A percentile compares a stretch with the other conserved stretches of the same genome.
phyloP scores from a whole-genome alignment of 2,797 vertebrate species.

The Pangasius macronema region DNA sequence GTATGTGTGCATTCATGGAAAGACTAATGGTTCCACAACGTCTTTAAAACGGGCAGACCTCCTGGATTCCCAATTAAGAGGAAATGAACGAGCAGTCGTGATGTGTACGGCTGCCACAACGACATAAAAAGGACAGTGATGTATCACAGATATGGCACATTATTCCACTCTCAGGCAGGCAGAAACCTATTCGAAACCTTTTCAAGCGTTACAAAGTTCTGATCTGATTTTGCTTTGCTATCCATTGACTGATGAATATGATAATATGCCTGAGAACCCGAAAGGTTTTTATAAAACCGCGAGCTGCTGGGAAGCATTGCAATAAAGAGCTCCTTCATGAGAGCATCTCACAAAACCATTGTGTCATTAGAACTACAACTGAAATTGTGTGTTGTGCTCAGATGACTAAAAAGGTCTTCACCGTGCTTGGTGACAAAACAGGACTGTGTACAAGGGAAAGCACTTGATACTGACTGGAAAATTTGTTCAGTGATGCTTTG shows the following conservation, averaged over 20 bases:
- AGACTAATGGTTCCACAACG: neutral
- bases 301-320: neutral
- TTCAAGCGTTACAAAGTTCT: neutral
- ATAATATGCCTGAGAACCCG: neutral
- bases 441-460: too few relatives aligned
- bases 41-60: neutral
- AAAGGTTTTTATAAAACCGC: neutral
- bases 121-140: constrained; percentile 36
- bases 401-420: neutral
- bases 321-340: neutral
- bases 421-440: neutral
- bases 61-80: constrained; percentile 9
- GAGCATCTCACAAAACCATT: neutral
- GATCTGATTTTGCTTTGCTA: neutral
- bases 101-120: constrained; percentile 19
- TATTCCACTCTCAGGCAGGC: neutral
- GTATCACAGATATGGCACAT: constrained; percentile 30
- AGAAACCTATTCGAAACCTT: neutral
- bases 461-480: neutral
- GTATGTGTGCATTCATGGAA: neutral
- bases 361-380: neutral
- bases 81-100: constrained; percentile 24
- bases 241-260: neutral
- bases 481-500: neutral
- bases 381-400: neutral